These are phyloP conservation scores for Ranitomeya imitator DNA, from an alignment of 2,113 vertebrate species.

Conservation along the genomic window DNA sequence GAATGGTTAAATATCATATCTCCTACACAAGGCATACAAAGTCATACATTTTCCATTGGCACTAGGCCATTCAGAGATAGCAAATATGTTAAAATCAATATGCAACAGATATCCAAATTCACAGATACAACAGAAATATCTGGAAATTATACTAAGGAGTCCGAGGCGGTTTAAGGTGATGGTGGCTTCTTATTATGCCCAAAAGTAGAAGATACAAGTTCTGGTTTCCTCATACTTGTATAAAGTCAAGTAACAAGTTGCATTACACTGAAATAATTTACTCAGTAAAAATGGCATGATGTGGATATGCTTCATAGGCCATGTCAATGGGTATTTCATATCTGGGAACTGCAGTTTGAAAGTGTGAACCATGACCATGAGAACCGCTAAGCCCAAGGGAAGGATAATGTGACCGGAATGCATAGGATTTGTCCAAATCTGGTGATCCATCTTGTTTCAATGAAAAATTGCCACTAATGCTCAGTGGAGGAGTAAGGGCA, in stretches of 20 bases:
- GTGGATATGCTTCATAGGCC: constrained; percentile 83
- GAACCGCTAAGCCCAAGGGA: constrained; percentile 71
- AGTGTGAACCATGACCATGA: constrained; percentile 78
- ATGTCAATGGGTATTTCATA: constrained; percentile 90
- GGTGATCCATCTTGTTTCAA: constrained; percentile 91
- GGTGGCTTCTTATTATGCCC: not conserved
- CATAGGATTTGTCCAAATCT: constrained; percentile 85
- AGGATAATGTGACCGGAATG: constrained; percentile 72
- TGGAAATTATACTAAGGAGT: not conserved
- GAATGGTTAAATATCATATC: not conserved
- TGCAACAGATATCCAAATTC: not conserved
- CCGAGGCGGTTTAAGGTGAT: not conserved
- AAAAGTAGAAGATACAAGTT: not conserved
- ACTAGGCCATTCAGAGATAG: not conserved
- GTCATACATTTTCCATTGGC: not conserved
- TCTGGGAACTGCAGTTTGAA: constrained; percentile 73
- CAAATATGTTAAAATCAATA: constrained; percentile 7
- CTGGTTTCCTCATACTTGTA: not conserved
- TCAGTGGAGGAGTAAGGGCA: constrained; percentile 90
- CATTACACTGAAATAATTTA: constrained; percentile 61
- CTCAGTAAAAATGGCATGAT: constrained; percentile 86
- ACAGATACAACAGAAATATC: not conserved
- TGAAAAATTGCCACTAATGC: constrained; percentile 91
- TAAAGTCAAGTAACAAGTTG: not conserved
- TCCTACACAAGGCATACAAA: not conserved